Evolutionary conservation across 2,888 invertebrate genomes (phyloP).

Genomic region (Ellobium chinense): DNA sequence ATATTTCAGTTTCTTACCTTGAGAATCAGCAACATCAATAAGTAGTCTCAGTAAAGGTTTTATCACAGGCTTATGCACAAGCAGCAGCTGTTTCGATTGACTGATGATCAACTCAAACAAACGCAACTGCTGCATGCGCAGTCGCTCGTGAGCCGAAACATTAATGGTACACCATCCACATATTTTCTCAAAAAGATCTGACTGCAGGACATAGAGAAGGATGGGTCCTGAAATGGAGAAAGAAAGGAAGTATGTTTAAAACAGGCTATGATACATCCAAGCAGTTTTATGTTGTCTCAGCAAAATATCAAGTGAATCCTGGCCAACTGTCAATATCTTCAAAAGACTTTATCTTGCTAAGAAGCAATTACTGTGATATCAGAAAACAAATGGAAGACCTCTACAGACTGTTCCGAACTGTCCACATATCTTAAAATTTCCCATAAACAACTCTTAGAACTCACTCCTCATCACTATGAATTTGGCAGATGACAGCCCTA

Average conservation of each 20-base stretch:
- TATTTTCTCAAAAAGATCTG: constrained; percentile 89
- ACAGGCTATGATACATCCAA: background rate
- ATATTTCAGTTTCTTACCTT: no score
- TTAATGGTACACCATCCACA: constrained; percentile 88
- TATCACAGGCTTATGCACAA: constrained; percentile 91
- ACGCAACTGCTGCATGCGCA: constrained; percentile 92
- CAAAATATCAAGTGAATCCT: no score
- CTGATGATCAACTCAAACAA: constrained; percentile 91
- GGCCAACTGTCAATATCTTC: no score
- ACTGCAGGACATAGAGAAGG: constrained; percentile 89
- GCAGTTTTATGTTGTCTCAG: no score
- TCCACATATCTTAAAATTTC: no score
- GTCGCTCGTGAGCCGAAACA: constrained; percentile 90
- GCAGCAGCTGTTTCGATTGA: constrained; percentile 88
- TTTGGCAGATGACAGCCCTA: no score
- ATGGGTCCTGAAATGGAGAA: constrained; percentile 82
- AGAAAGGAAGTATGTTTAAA: background rate
- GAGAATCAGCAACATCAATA: constrained; percentile 80
- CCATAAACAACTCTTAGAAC: no score
- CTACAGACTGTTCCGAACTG: no score
- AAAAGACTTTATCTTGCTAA: no score
- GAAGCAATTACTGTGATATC: no score
- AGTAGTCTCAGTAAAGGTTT: constrained; percentile 91
- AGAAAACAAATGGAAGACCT: no score
- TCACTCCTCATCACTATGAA: no score